These are phyloP conservation scores for Bolinopsis microptera DNA, from an alignment of 37 sponge, comb jelly and placozoan genomes.

Conservation along the genomic window DNA sequence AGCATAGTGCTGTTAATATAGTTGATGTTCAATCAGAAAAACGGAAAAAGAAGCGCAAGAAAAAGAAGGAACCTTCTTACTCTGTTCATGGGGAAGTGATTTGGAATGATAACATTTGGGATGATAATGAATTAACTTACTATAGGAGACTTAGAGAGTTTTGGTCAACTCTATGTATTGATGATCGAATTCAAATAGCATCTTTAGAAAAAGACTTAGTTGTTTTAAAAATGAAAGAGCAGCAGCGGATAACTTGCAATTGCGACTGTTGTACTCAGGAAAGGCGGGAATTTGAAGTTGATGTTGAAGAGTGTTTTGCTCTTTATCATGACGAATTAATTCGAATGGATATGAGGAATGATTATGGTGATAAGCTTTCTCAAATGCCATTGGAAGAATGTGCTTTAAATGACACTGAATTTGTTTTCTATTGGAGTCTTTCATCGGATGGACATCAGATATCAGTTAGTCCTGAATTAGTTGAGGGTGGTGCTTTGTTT, in stretches of 20 bases:
- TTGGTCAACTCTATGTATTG: constrained; percentile 52
- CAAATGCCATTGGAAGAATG: constrained; percentile 61
- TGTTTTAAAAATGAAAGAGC: constrained; percentile 43
- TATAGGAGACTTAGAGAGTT: constrained; percentile 19
- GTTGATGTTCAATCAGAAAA: constrained; percentile 54
- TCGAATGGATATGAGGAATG: constrained; percentile 38
- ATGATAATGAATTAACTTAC: constrained; percentile 41
- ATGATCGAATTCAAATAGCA: constrained; percentile 10
- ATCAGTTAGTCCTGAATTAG: constrained; percentile 42
- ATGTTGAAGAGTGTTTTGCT: constrained; percentile 55
- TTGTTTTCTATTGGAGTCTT: constrained; percentile 59
- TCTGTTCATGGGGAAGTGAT: constrained; percentile 58
- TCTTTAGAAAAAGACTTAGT: constrained; percentile 39
- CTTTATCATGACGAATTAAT: constrained; percentile 41
- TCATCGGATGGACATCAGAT: constrained; percentile 55
- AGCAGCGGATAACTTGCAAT: constrained; percentile 45
- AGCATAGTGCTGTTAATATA: constrained; percentile 36
- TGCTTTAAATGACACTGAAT: constrained; percentile 27
- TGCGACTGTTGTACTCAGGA: constrained; percentile 56
- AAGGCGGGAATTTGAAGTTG: constrained; percentile 29
- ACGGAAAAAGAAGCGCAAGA: constrained; percentile 47
- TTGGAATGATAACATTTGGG: constrained; percentile 57
- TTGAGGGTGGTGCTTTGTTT: constrained; percentile 36
- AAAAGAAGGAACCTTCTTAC: constrained; percentile 50
- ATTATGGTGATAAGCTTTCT: constrained; percentile 61